phyloP scores from a whole-genome alignment of 2,113 vertebrate species.

The Tapirus terrestris region DNA sequence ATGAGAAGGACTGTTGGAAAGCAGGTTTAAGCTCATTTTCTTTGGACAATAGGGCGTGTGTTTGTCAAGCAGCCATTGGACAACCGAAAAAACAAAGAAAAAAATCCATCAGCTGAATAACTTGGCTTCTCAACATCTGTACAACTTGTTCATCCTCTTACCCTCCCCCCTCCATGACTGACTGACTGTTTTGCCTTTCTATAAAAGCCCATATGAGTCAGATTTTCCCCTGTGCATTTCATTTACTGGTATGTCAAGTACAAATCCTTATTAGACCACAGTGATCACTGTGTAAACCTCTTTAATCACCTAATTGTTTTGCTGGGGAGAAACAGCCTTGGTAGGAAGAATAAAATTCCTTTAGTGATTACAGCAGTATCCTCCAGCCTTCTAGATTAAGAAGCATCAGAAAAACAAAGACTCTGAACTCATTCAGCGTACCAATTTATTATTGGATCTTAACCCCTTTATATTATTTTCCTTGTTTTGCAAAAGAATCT shows the following conservation, averaged over 20 bases:
- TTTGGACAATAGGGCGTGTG: not conserved
- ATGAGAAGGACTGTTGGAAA: not conserved
- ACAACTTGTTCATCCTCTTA: too few species aligned
- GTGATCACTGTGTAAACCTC: constrained; percentile 71
- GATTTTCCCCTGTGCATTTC: constrained; percentile 68
- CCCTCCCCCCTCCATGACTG: not conserved
- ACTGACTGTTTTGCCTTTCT: constrained; percentile 38
- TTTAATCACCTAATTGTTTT: constrained; percentile 80
- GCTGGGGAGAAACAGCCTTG: constrained; percentile 43
- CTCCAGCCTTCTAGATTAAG: constrained; percentile 63
- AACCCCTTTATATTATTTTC: constrained; percentile 55
- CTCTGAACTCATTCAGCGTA: not conserved
- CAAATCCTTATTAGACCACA: constrained; percentile 70
- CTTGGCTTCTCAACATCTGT: constrained; percentile 22
- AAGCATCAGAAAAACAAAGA: constrained; percentile 30
- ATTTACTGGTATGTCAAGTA: constrained; percentile 76
- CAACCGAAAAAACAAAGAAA: too few species aligned
- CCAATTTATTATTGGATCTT: constrained; percentile 44
- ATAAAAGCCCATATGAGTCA: constrained; percentile 57
- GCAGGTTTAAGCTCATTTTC: not conserved
- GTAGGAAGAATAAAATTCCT: constrained; percentile 72
- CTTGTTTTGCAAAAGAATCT: constrained; percentile 57
- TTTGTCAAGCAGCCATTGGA: not conserved
- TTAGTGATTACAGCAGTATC: constrained; percentile 47
- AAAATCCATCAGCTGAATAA: not conserved